Percentiles rank a stretch among this genome's conserved stretches.
Evolutionary conservation across 2,888 invertebrate species (phyloP).

Genomic region (Thumatha senex): DNA sequence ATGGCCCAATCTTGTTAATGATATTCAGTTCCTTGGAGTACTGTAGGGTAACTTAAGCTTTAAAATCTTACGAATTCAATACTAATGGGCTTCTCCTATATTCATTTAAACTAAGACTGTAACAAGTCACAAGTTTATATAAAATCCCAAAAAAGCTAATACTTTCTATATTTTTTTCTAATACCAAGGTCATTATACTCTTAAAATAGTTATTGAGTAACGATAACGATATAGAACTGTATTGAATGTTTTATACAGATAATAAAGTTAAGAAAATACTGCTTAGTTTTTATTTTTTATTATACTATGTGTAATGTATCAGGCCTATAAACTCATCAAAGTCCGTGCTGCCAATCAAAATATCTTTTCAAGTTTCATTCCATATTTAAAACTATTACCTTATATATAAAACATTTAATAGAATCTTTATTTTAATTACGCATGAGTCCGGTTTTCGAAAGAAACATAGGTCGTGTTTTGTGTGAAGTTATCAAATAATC

Average conservation of each 20-base stretch:
- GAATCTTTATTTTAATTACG: constrained; percentile 67
- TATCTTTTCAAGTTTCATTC: constrained; percentile 59
- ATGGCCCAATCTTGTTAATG: too few relatives aligned
- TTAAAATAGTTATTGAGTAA: too few relatives aligned
- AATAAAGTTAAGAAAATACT: neutral
- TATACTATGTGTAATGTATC: neutral
- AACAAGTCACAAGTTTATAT: too few relatives aligned
- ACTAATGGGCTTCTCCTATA: too few relatives aligned
- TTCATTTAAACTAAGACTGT: too few relatives aligned
- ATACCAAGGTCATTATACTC: too few relatives aligned
- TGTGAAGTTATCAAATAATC: constrained; percentile 78
- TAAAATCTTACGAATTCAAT: too few relatives aligned
- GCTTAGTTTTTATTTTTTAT: neutral
- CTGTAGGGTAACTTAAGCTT: too few relatives aligned
- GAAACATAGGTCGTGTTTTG: constrained; percentile 62
- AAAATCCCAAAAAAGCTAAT: too few relatives aligned
- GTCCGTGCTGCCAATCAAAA: constrained; percentile 64
- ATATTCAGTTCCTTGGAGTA: too few relatives aligned
- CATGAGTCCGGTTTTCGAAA: constrained; percentile 39
- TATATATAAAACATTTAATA: constrained; percentile 57
- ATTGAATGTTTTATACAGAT: neutral
- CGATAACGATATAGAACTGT: too few relatives aligned
- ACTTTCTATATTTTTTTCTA: too few relatives aligned
- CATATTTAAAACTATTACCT: constrained; percentile 46
- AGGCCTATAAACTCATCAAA: constrained; percentile 49